Conservation (phyloP, 2,888 invertebrate genomes). For the Frankliniella fusca region DNA sequence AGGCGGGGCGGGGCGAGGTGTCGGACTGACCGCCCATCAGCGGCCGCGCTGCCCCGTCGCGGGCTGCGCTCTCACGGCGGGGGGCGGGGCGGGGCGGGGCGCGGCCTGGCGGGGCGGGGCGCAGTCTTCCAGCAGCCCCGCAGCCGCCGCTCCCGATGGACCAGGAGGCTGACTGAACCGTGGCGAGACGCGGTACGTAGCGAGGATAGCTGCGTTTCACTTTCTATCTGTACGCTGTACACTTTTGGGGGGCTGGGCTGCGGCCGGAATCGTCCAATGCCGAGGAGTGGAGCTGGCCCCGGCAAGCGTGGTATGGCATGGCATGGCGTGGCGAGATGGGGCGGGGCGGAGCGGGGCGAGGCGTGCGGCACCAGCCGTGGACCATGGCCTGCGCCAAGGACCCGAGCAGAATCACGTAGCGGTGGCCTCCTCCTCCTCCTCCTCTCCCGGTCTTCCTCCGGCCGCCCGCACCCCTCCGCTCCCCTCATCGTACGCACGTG, state of each 20-base stretch:
- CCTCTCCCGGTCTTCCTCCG: too few species aligned
- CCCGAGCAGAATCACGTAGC: not conserved
- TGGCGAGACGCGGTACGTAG: not conserved
- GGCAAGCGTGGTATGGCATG: not conserved
- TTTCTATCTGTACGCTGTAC: too few species aligned
- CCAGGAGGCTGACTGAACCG: not conserved
- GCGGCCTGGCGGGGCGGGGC: too few species aligned
- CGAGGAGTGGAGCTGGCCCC: not conserved
- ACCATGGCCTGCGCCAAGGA: constrained; percentile 1
- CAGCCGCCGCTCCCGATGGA: not conserved
- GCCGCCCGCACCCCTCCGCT: too few species aligned
- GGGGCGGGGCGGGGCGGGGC: too few species aligned
- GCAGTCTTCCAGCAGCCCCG: not conserved
- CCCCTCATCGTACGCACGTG: too few species aligned
- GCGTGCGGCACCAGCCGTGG: not conserved
- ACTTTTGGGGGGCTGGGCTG: too few species aligned
- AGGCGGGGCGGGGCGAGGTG: not conserved
- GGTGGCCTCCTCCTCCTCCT: not conserved
- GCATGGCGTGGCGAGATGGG: not conserved
- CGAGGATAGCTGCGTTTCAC: too few species aligned
- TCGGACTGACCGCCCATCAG: not conserved
- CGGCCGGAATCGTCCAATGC: not conserved
- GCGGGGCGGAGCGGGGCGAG: not conserved
- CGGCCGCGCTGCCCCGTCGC: not conserved
- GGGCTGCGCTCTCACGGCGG: not conserved